A percentile compares a stretch with the other conserved stretches of the same genome.
Evolutionary conservation across 1,140 invertebrate species (phyloP).

Genomic region (Monochamus saltuarius): DNA sequence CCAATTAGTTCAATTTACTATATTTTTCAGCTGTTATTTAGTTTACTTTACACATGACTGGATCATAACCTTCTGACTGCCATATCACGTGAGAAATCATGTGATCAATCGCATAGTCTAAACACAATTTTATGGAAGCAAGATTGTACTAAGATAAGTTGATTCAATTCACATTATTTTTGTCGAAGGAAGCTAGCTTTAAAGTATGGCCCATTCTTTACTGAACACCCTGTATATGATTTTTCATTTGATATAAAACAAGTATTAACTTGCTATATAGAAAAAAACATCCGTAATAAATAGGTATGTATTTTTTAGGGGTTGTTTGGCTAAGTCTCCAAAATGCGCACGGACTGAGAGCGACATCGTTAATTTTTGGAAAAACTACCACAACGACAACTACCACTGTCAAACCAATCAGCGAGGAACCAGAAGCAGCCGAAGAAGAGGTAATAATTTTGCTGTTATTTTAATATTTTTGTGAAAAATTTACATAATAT

Average conservation of each 20-base stretch:
- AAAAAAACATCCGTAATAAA: not conserved
- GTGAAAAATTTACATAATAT: too few species aligned
- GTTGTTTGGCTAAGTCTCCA: slow-evolving; percentile 47
- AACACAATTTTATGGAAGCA: too few species aligned
- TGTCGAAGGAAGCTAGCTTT: not conserved
- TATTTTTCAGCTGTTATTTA: too few species aligned
- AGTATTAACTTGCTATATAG: slow-evolving; percentile 9
- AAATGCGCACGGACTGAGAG: slow-evolving; percentile 44
- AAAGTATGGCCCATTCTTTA: slow-evolving; percentile 14
- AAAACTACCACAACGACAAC: slow-evolving; percentile 44
- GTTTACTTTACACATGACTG: too few species aligned
- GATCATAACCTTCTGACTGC: too few species aligned
- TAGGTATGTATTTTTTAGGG: slow-evolving; percentile 31
- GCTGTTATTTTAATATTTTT: too few species aligned
- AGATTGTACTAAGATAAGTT: too few species aligned
- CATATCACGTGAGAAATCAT: too few species aligned
- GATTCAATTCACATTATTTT: not conserved
- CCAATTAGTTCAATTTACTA: too few species aligned
- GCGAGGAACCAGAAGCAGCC: slow-evolving; percentile 16
- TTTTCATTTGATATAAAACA: slow-evolving; percentile 16
- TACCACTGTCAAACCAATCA: slow-evolving; percentile 30
- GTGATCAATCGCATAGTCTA: too few species aligned
- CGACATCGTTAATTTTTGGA: slow-evolving; percentile 46
- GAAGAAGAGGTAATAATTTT: slow-evolving; percentile 28
- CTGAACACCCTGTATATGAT: too few species aligned